Conservation (phyloP, 2,888 invertebrate species). For the Tetropium fuscum region DNA sequence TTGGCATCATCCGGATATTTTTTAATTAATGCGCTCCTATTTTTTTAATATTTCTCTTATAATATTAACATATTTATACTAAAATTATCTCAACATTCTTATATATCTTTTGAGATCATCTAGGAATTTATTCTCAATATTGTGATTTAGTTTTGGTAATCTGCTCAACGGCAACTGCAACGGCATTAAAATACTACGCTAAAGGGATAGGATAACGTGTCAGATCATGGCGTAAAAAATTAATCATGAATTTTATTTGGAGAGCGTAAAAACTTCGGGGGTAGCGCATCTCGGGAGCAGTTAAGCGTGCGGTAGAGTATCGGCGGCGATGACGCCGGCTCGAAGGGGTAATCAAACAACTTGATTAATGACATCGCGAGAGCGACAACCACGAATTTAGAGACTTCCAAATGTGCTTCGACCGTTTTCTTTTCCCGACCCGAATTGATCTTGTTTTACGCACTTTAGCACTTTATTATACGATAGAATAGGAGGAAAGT, state of each 20-base stretch:
- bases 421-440: conserved; percentile 40
- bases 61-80: too few species aligned
- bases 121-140: too few species aligned
- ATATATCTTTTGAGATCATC: too few species aligned
- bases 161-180: too few species aligned
- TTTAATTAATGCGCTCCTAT: too few species aligned
- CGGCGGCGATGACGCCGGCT: conserved; percentile 38
- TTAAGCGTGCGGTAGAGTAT: conserved; percentile 34
- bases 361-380: conserved; percentile 47
- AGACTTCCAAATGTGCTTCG: conserved; percentile 35
- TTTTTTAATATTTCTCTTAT: too few species aligned
- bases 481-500: conserved; percentile 6
- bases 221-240: not conserved
- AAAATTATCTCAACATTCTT: too few species aligned
- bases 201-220: too few species aligned
- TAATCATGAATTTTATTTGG: conserved; percentile 26
- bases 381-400: conserved; percentile 41
- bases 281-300: conserved; percentile 14
- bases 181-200: too few species aligned
- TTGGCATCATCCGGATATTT: too few species aligned
- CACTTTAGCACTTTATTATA: conserved; percentile 45
- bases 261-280: conserved; percentile 5
- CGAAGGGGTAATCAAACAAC: conserved; percentile 45
- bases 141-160: too few species aligned
- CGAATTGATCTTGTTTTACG: conserved; percentile 44